Conservation (phyloP, 2,888 invertebrate species). For the Nephrotoma flavescens region DNA sequence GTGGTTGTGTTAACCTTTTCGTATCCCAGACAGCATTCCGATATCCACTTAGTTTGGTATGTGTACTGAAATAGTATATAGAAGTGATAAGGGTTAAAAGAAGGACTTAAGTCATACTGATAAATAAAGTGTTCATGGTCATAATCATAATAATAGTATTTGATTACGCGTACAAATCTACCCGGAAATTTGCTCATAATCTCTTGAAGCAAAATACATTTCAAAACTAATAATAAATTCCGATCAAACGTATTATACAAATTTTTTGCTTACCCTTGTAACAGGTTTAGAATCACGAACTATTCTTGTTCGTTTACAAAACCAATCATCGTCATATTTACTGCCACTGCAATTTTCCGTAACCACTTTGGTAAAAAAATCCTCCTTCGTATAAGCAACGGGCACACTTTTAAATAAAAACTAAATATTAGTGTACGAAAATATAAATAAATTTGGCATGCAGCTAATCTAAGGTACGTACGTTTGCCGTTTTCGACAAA, state of each 20-base stretch:
- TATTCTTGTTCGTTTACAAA: not conserved
- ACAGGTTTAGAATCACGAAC: not conserved
- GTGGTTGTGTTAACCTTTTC: not conserved
- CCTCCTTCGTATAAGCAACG: not conserved
- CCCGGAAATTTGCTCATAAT: not conserved
- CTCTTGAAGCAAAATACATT: not conserved
- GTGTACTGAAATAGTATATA: not conserved
- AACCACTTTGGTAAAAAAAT: not conserved
- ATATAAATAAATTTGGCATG: not conserved
- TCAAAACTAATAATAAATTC: not conserved
- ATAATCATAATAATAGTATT: not conserved
- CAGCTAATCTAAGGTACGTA: not conserved
- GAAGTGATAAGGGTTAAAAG: not conserved
- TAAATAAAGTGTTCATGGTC: not conserved
- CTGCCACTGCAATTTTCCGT: not conserved
- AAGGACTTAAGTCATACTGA: not conserved
- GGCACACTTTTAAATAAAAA: not conserved
- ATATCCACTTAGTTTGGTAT: not conserved
- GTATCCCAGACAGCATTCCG: not conserved
- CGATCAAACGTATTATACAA: not conserved
- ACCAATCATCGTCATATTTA: not conserved
- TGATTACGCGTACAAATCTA: not conserved
- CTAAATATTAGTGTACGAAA: not conserved
- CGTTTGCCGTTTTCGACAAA: not conserved
- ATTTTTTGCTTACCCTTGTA: not conserved